Evolutionary conservation across 2,797 vertebrate genomes (phyloP), one percentile per base, ranked within the genome.

Genomic region (Orientallactaga sibirica): DNA sequence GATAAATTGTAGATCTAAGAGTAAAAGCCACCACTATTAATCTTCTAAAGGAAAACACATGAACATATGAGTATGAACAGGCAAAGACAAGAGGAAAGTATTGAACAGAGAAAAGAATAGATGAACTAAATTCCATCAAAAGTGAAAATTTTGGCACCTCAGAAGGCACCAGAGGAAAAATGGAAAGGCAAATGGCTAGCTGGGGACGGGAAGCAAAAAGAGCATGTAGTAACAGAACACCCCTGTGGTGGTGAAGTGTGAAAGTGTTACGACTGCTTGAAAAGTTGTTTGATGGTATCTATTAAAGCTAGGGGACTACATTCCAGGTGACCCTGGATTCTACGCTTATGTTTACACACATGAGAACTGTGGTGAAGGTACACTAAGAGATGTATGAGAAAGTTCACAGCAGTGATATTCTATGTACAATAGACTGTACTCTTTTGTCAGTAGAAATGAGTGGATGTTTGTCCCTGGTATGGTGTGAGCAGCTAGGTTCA

Each of bases 11-110:
- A 88, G 20, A 7, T 10, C n/a, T 74, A 24, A 81, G 22, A 43
- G 14, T 88, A 74, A 93, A 80, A 85, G 76, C 64, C 64, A 78
- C 71, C 16, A 55, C 29, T 90, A 25, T 82, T 48, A 64, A 74
- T 79, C 48, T 91, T 90, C 52, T 89, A 71, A 75, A 25, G 81
- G 85, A 86, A 93, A 91, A 48, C 1, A 7, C 67, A 18, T 76
- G 67, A 70, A 62, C 70, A 70, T 86, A 61, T 82, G 77, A 86
- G 14, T 82, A 1, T 68, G 61, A 64, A 3, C n/a, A 91, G 27
- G 48, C 33, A 61, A 78, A 93, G 52, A 71, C 48, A 82, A 9
- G 55, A 48, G 84, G 52, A 67, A 91, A 64, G 15, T 91, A 55
- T 4, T 66, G 18, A 43, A 86, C 67, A 25, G 78, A 91, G 87